Conservation (phyloP, 2,797 vertebrate species). For the Melanotaenia maccullochi region DNA sequence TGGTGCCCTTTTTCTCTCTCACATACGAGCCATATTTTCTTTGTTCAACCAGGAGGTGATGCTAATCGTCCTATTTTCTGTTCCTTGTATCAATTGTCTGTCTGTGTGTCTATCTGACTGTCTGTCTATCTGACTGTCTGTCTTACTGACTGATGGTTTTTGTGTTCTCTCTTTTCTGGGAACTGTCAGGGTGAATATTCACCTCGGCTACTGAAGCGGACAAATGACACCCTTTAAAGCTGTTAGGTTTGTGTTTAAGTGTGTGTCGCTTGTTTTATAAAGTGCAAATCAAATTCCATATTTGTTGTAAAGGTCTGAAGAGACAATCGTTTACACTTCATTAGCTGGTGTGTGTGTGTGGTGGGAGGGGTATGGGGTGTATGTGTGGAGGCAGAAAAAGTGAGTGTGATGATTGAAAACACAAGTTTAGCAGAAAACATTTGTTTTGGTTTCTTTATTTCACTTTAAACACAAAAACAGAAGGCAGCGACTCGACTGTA, state of each 20-base stretch:
- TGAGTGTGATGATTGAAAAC: too few species aligned
- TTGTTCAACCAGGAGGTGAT: conserved; percentile 38
- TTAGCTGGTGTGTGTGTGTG: conserved; percentile 35
- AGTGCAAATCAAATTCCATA: conserved; percentile 70
- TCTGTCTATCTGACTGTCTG: conserved; percentile 9
- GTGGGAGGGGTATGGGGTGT: conserved; percentile 1
- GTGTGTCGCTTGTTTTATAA: conserved; percentile 57
- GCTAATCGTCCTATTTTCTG: conserved; percentile 9
- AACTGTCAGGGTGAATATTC: conserved; percentile 69
- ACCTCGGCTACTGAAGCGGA: conserved; percentile 63
- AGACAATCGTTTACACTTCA: conserved; percentile 69
- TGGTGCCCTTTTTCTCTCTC: conserved; percentile 26
- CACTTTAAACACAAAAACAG: too few species aligned
- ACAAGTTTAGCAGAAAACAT: too few species aligned
- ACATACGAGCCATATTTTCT: conserved; percentile 20
- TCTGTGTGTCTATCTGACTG: background rate
- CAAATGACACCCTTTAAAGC: conserved; percentile 68
- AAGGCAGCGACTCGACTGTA: too few species aligned
- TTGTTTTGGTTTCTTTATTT: background rate
- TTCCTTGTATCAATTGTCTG: background rate
- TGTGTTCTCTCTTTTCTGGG: conserved; percentile 37
- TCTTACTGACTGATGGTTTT: conserved; percentile 1
- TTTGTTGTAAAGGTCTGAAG: conserved; percentile 56
- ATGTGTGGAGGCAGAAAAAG: background rate
- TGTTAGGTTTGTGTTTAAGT: conserved; percentile 34